phyloP scores from a whole-genome alignment of 2,797 vertebrate genomes.

The Aeoliscus strigatus region DNA sequence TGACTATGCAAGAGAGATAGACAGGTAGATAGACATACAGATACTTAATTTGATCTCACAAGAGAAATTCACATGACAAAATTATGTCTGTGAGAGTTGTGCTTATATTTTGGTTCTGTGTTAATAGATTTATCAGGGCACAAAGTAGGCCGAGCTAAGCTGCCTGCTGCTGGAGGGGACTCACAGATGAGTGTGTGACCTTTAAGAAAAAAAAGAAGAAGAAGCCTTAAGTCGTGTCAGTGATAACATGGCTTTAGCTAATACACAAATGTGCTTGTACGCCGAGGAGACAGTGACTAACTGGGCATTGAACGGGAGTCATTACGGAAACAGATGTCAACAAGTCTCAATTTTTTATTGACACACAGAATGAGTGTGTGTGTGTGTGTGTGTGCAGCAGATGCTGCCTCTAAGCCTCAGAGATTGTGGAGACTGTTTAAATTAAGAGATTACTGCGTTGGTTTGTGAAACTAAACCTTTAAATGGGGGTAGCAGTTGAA shows the following conservation, averaged over 20 bases:
- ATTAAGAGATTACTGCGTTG: slow-evolving; percentile 63
- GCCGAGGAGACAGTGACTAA: slow-evolving; percentile 23
- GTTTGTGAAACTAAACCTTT: slow-evolving; percentile 55
- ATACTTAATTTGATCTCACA: too few relatives aligned
- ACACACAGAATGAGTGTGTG: slow-evolving; percentile 39
- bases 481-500: slow-evolving; percentile 61
- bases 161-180: slow-evolving; percentile 10
- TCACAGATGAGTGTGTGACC: slow-evolving; percentile 10
- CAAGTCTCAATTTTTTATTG: slow-evolving; percentile 51
- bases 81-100: too few relatives aligned
- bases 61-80: too few relatives aligned
- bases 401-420: slow-evolving; percentile 54
- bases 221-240: slow-evolving; percentile 9
- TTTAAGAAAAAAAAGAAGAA: too few relatives aligned
- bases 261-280: slow-evolving; percentile 13
- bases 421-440: slow-evolving; percentile 58
- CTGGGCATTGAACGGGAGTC: slow-evolving; percentile 49
- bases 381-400: slow-evolving; percentile 40
- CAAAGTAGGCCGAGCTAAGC: slow-evolving; percentile 18
- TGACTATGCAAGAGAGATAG: too few relatives aligned
- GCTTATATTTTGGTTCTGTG: background rate
- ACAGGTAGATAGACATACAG: too few relatives aligned
- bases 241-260: slow-evolving; percentile 7
- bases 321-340: slow-evolving; percentile 64
- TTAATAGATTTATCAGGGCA: slow-evolving; percentile 28